phyloP scores from a whole-genome alignment of 2,888 invertebrate genomes.

The Fissipunctia ypsillon region DNA sequence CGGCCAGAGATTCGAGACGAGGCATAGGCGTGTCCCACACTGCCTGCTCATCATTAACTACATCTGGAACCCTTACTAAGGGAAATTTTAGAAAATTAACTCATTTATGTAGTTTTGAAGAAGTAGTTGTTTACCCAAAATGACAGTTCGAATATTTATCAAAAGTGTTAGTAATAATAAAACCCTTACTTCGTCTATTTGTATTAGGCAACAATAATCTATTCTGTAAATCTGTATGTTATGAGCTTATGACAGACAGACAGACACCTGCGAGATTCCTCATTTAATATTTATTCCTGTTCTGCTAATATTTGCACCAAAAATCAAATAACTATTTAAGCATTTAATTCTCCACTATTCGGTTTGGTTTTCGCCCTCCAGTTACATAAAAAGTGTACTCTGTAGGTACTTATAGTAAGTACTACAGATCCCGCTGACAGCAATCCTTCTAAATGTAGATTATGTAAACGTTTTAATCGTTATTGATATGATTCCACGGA shows the following conservation, averaged over 20 bases:
- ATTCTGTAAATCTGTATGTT: background rate
- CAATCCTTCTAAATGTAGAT: constrained; percentile 22
- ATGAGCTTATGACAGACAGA: background rate
- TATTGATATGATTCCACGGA: constrained; percentile 31
- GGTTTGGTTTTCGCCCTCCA: background rate
- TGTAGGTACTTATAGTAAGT: too few relatives aligned
- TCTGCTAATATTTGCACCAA: background rate
- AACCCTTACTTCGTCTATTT: background rate
- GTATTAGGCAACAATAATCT: background rate
- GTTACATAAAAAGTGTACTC: background rate
- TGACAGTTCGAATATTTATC: background rate
- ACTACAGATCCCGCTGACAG: constrained; percentile 9
- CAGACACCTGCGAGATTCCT: background rate
- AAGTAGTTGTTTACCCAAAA: background rate
- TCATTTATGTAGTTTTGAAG: background rate
- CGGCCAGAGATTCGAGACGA: constrained; percentile 45
- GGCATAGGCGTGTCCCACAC: constrained; percentile 55
- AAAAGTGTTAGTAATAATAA: background rate
- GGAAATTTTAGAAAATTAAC: background rate
- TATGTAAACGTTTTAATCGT: constrained; percentile 34
- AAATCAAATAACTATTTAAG: background rate
- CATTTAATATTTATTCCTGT: background rate
- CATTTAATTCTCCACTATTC: background rate
- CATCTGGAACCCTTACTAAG: constrained; percentile 57
- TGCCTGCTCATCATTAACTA: constrained; percentile 41